Evolutionary conservation across 2,113 vertebrate species (phyloP), one percentile per base, ranked within the genome.

Genomic region (Podarcis muralis): DNA sequence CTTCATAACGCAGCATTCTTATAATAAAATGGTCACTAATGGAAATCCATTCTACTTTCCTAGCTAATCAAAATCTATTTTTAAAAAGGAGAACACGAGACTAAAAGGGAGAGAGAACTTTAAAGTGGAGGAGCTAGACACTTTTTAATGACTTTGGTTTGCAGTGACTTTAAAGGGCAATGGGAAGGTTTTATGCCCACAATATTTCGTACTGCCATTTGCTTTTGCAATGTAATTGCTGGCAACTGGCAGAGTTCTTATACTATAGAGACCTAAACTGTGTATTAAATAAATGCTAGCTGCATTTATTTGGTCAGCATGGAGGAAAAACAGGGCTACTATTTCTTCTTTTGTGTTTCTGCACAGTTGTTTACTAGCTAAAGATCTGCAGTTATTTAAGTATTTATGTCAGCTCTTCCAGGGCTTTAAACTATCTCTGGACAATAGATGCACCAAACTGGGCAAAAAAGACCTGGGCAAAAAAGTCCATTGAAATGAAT

Each of bases 81-180:
- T 91, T 48, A 83, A 82, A 30, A 90, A 1, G 81, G 79, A 92
- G 2, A 2, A 72, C 69, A 35, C 7, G 13, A 66, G 66, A 65
- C 87, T 57, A 83, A 6, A n/a, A 72, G 48, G 53, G 77, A 11
- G 69, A 11, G 32, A 83, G 23, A 30, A 76, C 15, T 77, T 83
- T 53, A 35, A 83, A 88, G 23, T 27, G 66, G 68, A 77, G 11
- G 40, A 35, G 16, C 72, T 77, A 32, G 83, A 78, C 83, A 88
- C 72, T 88, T 88, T 88, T 88, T 83, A 88, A 88, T 68, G 59
- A 65, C 59, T 83, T 88, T 83, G 59, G 75, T 88, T 87, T 83
- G 37, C 72, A 77, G 62, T 53, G 53, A 83, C 72, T 88, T 53
- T 88, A 88, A 83, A 83, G 72, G 59, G 53, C 59, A 83, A 68